Evolutionary conservation across 2,888 invertebrate species (phyloP).

Genomic region (Xestoiulus laeticollis): DNA sequence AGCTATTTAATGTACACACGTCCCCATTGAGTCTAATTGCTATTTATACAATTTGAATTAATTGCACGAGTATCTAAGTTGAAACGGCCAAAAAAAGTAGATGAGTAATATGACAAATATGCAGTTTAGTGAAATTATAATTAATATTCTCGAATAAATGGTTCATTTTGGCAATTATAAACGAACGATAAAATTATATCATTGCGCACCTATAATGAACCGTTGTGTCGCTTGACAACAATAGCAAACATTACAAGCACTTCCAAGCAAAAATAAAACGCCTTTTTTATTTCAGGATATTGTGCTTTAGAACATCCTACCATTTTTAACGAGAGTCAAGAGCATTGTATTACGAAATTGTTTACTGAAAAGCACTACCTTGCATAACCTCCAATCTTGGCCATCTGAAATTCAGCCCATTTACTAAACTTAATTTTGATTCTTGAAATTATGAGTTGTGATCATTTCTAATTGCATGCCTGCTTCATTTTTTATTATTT

Average conservation of each 20-base stretch:
- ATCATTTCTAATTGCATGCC: too few species aligned
- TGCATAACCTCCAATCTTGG: not conserved
- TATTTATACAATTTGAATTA: not conserved
- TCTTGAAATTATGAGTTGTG: too few species aligned
- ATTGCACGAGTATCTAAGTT: not conserved
- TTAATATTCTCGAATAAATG: not conserved
- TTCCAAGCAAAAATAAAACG: not conserved
- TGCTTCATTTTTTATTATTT: too few species aligned
- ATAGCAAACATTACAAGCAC: not conserved
- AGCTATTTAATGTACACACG: slow-evolving; percentile 13
- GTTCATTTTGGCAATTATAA: not conserved
- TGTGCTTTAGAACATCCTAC: not conserved
- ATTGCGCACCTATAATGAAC: not conserved
- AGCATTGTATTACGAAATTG: not conserved
- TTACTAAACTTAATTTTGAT: not conserved
- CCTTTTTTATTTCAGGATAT: not conserved
- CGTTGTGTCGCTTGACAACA: not conserved
- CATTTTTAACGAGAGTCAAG: not conserved
- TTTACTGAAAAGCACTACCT: not conserved
- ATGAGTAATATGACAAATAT: not conserved
- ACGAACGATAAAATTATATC: not conserved
- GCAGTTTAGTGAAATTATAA: slow-evolving; percentile 11
- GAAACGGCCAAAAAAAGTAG: not conserved
- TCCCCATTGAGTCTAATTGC: slow-evolving; percentile 6
- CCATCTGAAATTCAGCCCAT: not conserved